These are phyloP conservation scores for Menura novaehollandiae DNA, from an alignment of 2,113 vertebrate species.

Conservation along the genomic window DNA sequence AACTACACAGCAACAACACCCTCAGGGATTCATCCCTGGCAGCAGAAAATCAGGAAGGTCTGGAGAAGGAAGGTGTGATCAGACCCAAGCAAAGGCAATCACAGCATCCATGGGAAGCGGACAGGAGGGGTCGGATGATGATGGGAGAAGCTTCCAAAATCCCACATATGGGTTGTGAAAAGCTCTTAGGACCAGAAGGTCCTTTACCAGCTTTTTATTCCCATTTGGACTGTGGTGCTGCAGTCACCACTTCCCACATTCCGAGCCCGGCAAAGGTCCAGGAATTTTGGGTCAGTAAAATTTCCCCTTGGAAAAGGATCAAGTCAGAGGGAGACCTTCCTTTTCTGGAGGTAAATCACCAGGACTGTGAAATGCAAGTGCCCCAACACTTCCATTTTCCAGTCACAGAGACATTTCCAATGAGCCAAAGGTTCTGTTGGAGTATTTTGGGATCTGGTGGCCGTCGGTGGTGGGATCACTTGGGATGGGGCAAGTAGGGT, in stretches of 20 bases:
- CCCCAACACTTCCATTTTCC: not conserved
- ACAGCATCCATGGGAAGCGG: rapidly evolving
- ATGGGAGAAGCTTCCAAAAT: not conserved
- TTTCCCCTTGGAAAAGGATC: not conserved
- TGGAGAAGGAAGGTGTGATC: not conserved
- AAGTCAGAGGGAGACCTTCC: not conserved
- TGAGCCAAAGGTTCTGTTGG: not conserved
- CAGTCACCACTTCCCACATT: not conserved
- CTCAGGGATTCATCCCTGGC: not conserved
- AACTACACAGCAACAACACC: rapidly evolving
- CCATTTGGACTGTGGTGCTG: not conserved
- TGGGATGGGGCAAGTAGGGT: not conserved
- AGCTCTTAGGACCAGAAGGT: not conserved
- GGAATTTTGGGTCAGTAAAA: not conserved
- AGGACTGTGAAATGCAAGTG: not conserved
- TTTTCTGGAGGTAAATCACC: not conserved
- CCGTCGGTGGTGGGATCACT: not conserved
- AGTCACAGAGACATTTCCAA: not conserved
- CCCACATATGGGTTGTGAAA: rapidly evolving
- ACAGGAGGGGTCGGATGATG: rapidly evolving
- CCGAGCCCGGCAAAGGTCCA: not conserved
- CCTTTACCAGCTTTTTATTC: not conserved
- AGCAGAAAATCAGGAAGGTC: not conserved
- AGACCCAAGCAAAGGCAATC: not conserved
- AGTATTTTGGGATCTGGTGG: not conserved